Conservation (phyloP, 2,113 vertebrate species). For the Chlamydotis undulata region DNA sequence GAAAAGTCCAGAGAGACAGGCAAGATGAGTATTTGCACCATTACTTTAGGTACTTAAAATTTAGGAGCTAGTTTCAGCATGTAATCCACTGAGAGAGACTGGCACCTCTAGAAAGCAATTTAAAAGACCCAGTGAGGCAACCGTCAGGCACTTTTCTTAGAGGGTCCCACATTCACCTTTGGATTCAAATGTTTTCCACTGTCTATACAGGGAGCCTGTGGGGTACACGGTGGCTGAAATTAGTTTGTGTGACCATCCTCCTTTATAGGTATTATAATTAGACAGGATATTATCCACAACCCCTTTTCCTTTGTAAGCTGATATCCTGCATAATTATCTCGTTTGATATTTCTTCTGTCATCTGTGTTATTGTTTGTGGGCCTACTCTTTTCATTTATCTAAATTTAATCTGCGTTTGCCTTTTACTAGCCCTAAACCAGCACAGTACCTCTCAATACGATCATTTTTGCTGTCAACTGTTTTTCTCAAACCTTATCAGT, state of each 20-base stretch:
- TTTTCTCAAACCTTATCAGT: conserved; percentile 40
- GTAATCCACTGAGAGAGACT: neutral
- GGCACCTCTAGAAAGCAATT: neutral
- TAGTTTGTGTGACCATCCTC: neutral
- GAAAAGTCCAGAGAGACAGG: neutral
- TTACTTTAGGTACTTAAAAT: neutral
- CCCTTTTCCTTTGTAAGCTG: neutral
- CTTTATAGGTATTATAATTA: conserved; percentile 40
- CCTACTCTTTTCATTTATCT: conserved; percentile 49
- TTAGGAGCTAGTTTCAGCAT: neutral
- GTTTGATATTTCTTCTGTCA: conserved; percentile 46
- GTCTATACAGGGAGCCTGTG: neutral
- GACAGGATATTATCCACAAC: conserved; percentile 65
- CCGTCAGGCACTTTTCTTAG: neutral
- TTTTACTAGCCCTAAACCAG: conserved; percentile 40
- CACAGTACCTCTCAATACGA: neutral
- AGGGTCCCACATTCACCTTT: neutral
- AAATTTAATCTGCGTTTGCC: conserved; percentile 60
- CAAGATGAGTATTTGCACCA: neutral
- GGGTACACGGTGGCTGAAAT: neutral
- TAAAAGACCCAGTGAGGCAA: neutral
- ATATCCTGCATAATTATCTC: conserved; percentile 60
- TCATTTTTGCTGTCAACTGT: conserved; percentile 1
- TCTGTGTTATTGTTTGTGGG: conserved; percentile 21
- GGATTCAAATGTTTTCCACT: neutral